Evolutionary conservation across 2,797 vertebrate species (phyloP).

Genomic region (Amniataba percoides): DNA sequence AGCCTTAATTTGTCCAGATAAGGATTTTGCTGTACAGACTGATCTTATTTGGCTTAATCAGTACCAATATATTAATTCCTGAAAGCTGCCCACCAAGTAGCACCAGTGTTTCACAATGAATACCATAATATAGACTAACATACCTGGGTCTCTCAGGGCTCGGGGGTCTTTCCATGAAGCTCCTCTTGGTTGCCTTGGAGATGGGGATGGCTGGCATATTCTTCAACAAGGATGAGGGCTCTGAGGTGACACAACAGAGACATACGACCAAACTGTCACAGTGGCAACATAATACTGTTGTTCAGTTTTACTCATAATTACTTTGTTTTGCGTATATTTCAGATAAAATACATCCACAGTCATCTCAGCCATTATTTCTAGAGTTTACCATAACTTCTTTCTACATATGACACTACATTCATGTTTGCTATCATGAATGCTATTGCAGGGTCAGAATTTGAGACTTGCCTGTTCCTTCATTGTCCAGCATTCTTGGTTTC

Average conservation of each 20-base stretch:
- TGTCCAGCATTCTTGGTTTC: constrained; percentile 88
- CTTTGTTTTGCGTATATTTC: neutral
- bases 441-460: neutral
- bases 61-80: neutral
- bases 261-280: constrained; percentile 9
- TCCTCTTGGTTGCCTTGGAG: constrained; percentile 90
- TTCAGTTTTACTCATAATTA: neutral
- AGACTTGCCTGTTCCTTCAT: constrained; percentile 76
- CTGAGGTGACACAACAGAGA: constrained; percentile 73
- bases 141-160: constrained; percentile 92
- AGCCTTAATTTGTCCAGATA: neutral
- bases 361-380: neutral
- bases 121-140: neutral
- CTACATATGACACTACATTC: neutral
- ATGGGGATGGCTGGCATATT: constrained; percentile 85
- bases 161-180: constrained; percentile 87
- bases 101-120: neutral
- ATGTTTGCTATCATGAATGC: neutral
- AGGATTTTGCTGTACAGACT: neutral
- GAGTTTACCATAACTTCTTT: neutral
- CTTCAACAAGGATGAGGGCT: constrained; percentile 81
- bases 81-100: neutral
- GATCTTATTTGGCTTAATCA: neutral
- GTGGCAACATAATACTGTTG: neutral
- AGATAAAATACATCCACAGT: neutral